phyloP scores from a whole-genome alignment of 2,797 vertebrate species.

The Gastrophryne carolinensis region DNA sequence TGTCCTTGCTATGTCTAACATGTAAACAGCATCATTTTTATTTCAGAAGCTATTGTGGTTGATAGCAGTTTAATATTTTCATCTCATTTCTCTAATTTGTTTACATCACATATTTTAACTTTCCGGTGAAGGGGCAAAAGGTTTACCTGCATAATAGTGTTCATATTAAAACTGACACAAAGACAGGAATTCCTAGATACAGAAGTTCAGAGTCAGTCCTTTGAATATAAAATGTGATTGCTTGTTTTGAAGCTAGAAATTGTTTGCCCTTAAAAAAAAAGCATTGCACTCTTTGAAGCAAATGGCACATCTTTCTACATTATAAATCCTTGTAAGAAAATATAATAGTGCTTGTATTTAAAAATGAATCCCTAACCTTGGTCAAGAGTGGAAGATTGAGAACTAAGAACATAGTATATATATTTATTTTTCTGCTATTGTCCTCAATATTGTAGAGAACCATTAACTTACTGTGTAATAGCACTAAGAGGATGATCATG shows the following conservation, averaged over 20 bases:
- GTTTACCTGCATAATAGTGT: neutral
- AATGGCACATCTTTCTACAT: constrained; percentile 33
- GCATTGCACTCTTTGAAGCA: neutral
- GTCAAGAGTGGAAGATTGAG: constrained; percentile 15
- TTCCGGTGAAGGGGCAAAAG: neutral
- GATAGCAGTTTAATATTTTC: neutral
- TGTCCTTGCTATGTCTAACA: too few species aligned
- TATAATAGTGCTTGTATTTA: constrained; percentile 14
- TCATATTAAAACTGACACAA: constrained; percentile 6
- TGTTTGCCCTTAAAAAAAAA: constrained; percentile 11
- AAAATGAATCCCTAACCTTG: constrained; percentile 30
- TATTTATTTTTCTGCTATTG: neutral
- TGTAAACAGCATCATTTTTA: too few species aligned
- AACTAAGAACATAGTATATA: constrained; percentile 4
- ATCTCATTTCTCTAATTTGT: neutral
- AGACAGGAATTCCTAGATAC: constrained; percentile 3
- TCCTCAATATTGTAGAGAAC: neutral
- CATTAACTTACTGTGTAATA: neutral
- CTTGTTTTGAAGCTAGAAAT: constrained; percentile 1
- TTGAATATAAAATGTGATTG: constrained; percentile 1
- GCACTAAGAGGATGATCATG: neutral
- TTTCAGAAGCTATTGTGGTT: neutral
- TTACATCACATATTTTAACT: neutral
- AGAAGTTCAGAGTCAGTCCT: constrained; percentile 36
- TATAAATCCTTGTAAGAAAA: constrained; percentile 16